phyloP scores from a whole-genome alignment of 1,140 invertebrate genomes.

The Bombus fervidus region DNA sequence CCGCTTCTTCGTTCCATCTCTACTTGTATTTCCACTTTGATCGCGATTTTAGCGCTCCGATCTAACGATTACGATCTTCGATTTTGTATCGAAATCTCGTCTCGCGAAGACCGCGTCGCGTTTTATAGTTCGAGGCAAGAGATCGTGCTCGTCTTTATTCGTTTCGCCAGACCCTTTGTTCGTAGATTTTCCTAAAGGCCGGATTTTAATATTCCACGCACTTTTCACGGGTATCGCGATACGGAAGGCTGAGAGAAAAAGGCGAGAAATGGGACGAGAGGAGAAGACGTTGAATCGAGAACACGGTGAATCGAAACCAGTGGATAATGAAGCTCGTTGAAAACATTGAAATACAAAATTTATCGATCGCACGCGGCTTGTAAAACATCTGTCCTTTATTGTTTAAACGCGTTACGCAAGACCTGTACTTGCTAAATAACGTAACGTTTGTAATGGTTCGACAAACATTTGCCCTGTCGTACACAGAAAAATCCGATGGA shows the following conservation, averaged over 20 bases:
- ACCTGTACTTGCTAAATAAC: too few species aligned
- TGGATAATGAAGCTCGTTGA: background rate
- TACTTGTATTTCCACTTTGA: too few species aligned
- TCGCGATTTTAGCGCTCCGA: too few species aligned
- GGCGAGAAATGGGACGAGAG: conserved; percentile 40
- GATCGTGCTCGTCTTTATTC: background rate
- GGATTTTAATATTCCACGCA: conserved; percentile 46
- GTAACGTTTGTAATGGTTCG: too few species aligned
- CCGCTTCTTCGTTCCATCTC: background rate
- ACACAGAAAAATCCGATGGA: too few species aligned
- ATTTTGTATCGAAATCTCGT: too few species aligned
- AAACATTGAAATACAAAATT: conserved; percentile 25
- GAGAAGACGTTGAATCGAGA: conserved; percentile 37
- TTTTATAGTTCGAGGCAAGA: too few species aligned
- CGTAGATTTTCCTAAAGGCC: background rate
- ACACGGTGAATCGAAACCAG: background rate
- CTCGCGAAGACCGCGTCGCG: accelerated
- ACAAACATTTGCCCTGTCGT: too few species aligned
- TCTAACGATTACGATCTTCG: too few species aligned
- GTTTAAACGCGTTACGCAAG: too few species aligned
- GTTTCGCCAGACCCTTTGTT: background rate
- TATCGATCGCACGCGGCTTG: conserved; percentile 10
- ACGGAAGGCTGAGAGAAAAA: background rate
- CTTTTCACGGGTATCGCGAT: conserved; percentile 39
- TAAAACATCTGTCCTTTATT: background rate